Conservation (phyloP, 1,140 invertebrate genomes). For the Trichogramma pretiosum region DNA sequence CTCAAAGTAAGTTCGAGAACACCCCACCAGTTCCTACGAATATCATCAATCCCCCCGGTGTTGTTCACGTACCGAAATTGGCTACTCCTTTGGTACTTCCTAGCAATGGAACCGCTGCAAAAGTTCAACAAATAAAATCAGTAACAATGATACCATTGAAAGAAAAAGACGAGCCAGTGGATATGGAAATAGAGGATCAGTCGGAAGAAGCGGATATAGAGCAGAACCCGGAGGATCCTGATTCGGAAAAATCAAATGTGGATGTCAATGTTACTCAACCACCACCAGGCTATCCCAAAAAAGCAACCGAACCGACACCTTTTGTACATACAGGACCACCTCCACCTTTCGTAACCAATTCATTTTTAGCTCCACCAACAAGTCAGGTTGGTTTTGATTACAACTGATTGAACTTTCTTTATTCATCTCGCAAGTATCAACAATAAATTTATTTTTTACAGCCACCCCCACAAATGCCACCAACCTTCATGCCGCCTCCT, state of each 20-base stretch:
- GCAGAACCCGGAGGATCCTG: conserved; percentile 26
- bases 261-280: conserved; percentile 13
- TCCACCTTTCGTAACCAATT: conserved; percentile 30
- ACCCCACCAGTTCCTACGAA: conserved; percentile 40
- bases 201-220: conserved; percentile 38
- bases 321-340: conserved; percentile 20
- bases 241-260: background rate
- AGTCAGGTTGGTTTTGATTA: conserved; percentile 13
- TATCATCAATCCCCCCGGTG: conserved; percentile 44
- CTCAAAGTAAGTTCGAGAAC: conserved; percentile 40
- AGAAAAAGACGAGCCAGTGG: conserved; percentile 30
- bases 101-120: conserved; percentile 20
- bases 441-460: background rate
- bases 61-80: conserved; percentile 49
- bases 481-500: conserved; percentile 21
- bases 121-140: conserved; percentile 35
- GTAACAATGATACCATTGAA: conserved; percentile 38
- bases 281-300: conserved; percentile 12
- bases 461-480: conserved; percentile 5
- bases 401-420: background rate
- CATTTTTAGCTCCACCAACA: conserved; percentile 22
- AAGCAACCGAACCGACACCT: conserved; percentile 12
- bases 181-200: conserved; percentile 47
- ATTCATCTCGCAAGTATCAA: background rate
- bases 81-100: conserved; percentile 35